Evolutionary conservation across 1,140 invertebrate species (phyloP), one percentile per base, ranked within the genome.

Genomic region (Drosophila kurseongensis): DNA sequence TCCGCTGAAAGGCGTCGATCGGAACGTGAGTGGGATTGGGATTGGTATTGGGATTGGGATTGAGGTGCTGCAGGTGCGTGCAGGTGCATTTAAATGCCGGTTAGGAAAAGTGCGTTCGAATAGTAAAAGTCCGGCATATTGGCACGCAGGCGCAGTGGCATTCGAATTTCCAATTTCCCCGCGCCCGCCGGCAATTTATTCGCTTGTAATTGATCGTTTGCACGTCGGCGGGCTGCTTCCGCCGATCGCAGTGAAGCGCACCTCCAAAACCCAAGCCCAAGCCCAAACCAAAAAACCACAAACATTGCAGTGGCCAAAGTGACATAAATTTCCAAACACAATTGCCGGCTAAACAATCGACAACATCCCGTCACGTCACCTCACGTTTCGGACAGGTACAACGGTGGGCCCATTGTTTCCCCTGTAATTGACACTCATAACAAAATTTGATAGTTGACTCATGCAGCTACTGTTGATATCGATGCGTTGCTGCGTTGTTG

Each of bases 281-380:
- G 0, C 12, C 12, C 5, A 13, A 40, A 13, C 8, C 13, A 13
- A 13, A 40, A 13, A 40, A 62, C 60, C 60, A 63, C 60, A 62
- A 62, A 32, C 69, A 41, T 42, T 47, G 41, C 32, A 63, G 35
- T 38, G 48, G 23, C 29, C 48, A 35, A 74, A 72, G 55, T 78
- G 72, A 80, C 85, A 89, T 84, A 88, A 84, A 88, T 88, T 84
- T 89, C 66, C 77, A 89, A 84, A 84, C 76, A 80, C 75, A 78
- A 89, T 80, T 82, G 86, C 69, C 82, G 85, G 78, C 80, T 86
- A 72, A 89, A 86, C 84, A 83, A 86, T 91, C 80, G 82, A 86
- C 85, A 86, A 91, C 90, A 91, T 91, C 90, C 90, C 90, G 90
- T 91, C 90, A 91, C 90, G 84, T 88, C 84, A 88, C 76, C 79